Evolutionary conservation across 2,797 vertebrate genomes (phyloP).

Genomic region (Hypotaenidia okinawae): DNA sequence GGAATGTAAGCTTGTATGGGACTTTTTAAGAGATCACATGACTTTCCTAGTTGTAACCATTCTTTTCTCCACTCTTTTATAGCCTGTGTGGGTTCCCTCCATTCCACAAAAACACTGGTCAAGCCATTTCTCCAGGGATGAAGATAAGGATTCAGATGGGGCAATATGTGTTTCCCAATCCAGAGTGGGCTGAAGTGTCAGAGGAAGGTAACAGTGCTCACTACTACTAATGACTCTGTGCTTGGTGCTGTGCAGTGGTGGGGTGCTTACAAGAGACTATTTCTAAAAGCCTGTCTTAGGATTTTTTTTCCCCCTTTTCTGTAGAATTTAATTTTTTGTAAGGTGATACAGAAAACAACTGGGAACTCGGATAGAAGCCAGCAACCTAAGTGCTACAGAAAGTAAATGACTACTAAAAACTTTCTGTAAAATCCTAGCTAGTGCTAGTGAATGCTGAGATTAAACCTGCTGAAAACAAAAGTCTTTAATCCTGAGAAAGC

Average conservation of each 20-base stretch:
- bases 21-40: not conserved
- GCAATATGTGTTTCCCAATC: slow-evolving; percentile 95
- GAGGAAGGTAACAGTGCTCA: slow-evolving; percentile 85
- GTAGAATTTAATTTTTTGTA: not conserved
- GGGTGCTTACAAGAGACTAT: not conserved
- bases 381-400: not conserved
- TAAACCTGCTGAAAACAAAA: slow-evolving; percentile 29
- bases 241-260: not conserved
- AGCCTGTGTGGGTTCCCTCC: slow-evolving; percentile 97
- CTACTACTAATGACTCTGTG: not conserved
- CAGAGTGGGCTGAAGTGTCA: slow-evolving; percentile 96
- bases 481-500: slow-evolving; percentile 15
- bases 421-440: slow-evolving; percentile 3
- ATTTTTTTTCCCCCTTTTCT: not conserved
- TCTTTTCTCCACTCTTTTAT: slow-evolving; percentile 17
- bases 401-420: slow-evolving; percentile 18
- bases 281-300: not conserved
- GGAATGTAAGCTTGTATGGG: not conserved
- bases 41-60: not conserved
- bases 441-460: slow-evolving; percentile 5
- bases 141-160: slow-evolving; percentile 96
- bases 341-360: not conserved
- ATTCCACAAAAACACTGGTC: slow-evolving; percentile 97
- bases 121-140: slow-evolving; percentile 98
- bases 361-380: not conserved